Evolutionary conservation across 2,797 vertebrate genomes (phyloP).

Genomic region (Coilia nasus): DNA sequence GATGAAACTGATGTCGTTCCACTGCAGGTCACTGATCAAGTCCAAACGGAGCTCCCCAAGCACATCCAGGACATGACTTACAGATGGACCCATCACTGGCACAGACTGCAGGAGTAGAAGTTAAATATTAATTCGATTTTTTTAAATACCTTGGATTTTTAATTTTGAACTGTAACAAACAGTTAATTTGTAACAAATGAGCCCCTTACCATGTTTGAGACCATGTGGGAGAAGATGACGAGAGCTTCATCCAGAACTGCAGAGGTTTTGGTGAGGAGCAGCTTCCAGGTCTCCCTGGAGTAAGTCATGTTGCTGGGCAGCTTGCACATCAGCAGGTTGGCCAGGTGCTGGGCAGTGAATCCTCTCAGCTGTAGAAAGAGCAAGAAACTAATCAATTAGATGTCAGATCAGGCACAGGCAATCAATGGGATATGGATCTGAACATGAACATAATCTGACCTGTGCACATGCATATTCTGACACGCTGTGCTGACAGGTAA

Average conservation of each 20-base stretch:
- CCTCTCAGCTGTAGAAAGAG: background rate
- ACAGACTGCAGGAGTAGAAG: background rate
- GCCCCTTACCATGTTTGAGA: constrained; percentile 31
- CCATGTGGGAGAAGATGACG: constrained; percentile 62
- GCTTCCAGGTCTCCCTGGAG: constrained; percentile 66
- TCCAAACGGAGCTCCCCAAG: constrained; percentile 25
- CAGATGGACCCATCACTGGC: background rate
- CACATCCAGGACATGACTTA: constrained; percentile 29
- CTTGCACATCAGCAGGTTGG: constrained; percentile 65
- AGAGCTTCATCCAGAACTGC: constrained; percentile 62
- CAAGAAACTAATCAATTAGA: background rate
- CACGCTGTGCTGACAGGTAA: constrained; percentile 57
- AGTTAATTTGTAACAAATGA: background rate
- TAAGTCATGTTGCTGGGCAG: constrained; percentile 58
- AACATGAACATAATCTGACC: constrained; percentile 60
- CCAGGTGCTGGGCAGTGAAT: constrained; percentile 65
- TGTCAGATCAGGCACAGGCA: too few relatives aligned
- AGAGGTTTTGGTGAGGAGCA: constrained; percentile 62
- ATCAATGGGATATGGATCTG: too few relatives aligned
- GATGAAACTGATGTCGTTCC: constrained; percentile 32
- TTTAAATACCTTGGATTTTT: too few relatives aligned
- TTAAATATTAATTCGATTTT: too few relatives aligned
- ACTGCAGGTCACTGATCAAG: background rate
- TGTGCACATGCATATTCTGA: constrained; percentile 67
- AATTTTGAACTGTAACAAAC: background rate